phyloP scores from a whole-genome alignment of 2,113 vertebrate genomes.

The Oplegnathus fasciatus region DNA sequence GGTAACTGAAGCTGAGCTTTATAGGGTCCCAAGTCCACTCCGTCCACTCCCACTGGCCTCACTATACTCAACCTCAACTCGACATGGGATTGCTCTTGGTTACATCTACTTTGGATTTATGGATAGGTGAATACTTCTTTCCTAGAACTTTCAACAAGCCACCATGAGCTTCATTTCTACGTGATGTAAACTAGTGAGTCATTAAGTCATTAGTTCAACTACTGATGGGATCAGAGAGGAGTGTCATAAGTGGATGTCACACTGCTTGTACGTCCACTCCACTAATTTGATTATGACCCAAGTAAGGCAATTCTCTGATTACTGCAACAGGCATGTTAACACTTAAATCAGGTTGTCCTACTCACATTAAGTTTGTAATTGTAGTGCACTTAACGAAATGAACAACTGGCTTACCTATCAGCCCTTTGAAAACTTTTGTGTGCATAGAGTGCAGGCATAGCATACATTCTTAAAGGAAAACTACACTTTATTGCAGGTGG shows the following conservation, averaged over 20 bases:
- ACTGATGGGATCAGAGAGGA: slow-evolving; percentile 9
- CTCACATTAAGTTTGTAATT: slow-evolving; percentile 4
- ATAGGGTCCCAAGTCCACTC: background rate
- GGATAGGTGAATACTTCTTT: background rate
- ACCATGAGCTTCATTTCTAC: background rate
- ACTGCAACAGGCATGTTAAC: background rate
- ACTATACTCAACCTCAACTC: background rate
- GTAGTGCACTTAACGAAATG: background rate
- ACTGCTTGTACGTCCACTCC: background rate
- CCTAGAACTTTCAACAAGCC: background rate
- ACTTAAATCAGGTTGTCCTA: slow-evolving; percentile 4
- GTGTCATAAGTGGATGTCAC: slow-evolving; percentile 12
- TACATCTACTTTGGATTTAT: background rate
- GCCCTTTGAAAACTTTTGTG: background rate
- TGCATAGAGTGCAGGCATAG: background rate
- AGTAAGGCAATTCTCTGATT: background rate
- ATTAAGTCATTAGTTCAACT: slow-evolving; percentile 23
- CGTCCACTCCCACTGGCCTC: background rate
- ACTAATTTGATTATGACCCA: background rate
- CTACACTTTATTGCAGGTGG: background rate
- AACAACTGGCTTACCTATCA: background rate
- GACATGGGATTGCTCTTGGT: background rate
- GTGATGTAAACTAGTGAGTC: slow-evolving; percentile 1
- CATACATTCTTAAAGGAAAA: background rate
- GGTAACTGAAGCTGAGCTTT: slow-evolving; percentile 8